Evolutionary conservation across 2,888 invertebrate species (phyloP).

Genomic region (Rhogogaster chlorosoma): DNA sequence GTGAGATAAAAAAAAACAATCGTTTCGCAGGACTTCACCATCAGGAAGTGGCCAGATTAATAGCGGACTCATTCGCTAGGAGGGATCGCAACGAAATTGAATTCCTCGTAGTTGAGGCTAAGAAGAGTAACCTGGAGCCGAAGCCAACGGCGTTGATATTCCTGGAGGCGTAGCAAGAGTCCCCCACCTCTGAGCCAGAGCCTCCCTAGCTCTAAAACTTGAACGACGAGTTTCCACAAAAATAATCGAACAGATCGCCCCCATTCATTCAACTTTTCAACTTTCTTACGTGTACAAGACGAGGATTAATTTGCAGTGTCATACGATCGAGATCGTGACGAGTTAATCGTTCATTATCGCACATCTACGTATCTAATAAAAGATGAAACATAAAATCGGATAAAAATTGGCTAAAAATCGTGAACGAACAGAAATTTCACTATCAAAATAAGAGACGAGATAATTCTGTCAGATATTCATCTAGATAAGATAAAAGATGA

Average conservation of each 20-base stretch:
- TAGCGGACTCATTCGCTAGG: slow-evolving; percentile 96
- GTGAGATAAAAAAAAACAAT: background rate
- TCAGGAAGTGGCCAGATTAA: slow-evolving; percentile 91
- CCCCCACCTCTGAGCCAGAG: slow-evolving; percentile 77
- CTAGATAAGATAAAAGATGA: background rate
- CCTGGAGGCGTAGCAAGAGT: slow-evolving; percentile 92
- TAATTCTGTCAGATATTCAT: background rate
- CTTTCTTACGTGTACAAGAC: background rate
- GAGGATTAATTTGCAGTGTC: background rate
- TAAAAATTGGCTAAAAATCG: no score
- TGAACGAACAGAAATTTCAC: no score
- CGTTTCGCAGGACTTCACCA: slow-evolving; percentile 71
- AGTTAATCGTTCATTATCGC: no score
- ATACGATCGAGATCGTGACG: no score
- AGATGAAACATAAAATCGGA: background rate
- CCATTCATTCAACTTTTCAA: background rate
- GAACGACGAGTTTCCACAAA: slow-evolving; percentile 23
- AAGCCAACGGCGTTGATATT: slow-evolving; percentile 95
- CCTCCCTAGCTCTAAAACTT: slow-evolving; percentile 52
- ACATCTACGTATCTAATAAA: background rate
- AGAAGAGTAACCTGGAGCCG: slow-evolving; percentile 94
- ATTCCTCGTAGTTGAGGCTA: slow-evolving; percentile 95
- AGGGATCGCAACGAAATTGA: slow-evolving; percentile 93
- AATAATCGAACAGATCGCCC: background rate
- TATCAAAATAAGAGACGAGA: background rate